These are phyloP conservation scores for Battus philenor DNA, from an alignment of 1,140 invertebrate species.

Conservation along the genomic window DNA sequence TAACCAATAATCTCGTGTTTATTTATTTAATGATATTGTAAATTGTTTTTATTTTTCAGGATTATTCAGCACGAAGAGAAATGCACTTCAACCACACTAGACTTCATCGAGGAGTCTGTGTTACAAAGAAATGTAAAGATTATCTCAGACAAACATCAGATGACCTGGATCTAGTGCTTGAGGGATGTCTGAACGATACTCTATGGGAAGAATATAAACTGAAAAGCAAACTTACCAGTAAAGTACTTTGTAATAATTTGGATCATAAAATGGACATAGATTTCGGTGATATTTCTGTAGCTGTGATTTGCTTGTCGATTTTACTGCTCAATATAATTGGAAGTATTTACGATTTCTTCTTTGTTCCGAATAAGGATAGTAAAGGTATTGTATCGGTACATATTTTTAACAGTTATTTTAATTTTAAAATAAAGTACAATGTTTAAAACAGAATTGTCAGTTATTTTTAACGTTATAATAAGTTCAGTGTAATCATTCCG, in stretches of 20 bases:
- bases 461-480: too few species aligned
- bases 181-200: slow-evolving; percentile 33
- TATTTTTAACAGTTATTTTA: too few species aligned
- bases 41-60: slow-evolving; percentile 24
- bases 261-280: slow-evolving; percentile 22
- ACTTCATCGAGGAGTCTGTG: slow-evolving; percentile 36
- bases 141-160: slow-evolving; percentile 16
- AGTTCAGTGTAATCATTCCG: too few species aligned
- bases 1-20: too few species aligned
- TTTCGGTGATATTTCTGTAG: slow-evolving; percentile 23
- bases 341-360: slow-evolving; percentile 28
- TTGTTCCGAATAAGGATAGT: slow-evolving; percentile 14
- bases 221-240: slow-evolving; percentile 23
- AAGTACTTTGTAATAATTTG: slow-evolving; percentile 20
- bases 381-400: too few species aligned
- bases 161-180: slow-evolving; percentile 19
- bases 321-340: slow-evolving; percentile 29
- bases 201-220: slow-evolving; percentile 25
- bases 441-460: too few species aligned
- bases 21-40: not conserved
- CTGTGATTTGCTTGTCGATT: slow-evolving; percentile 22
- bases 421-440: too few species aligned
- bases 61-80: slow-evolving; percentile 32
- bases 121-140: slow-evolving; percentile 31
- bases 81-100: slow-evolving; percentile 39